Percentiles rank a stretch among this genome's conserved stretches.
Evolutionary conservation across 2,113 vertebrate species (phyloP).

Genomic region (Balaeniceps rex): DNA sequence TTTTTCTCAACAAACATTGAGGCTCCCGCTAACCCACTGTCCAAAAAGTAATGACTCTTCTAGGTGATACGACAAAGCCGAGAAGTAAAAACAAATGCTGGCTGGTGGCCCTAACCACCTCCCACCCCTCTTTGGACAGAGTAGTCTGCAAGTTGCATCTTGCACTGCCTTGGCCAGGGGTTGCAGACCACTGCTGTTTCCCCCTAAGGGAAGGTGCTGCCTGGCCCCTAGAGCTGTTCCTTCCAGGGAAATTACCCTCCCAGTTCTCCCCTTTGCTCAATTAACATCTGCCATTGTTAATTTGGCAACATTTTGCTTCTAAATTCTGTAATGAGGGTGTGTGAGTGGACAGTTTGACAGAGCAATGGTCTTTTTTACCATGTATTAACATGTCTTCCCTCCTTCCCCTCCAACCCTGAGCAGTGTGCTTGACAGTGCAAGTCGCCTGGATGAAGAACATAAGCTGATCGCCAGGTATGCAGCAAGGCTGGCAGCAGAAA

Average conservation of each 20-base stretch:
- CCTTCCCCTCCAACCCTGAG: neutral
- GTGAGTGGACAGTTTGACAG: neutral
- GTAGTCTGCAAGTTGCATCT: neutral
- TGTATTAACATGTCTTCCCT: neutral
- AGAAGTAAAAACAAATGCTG: neutral
- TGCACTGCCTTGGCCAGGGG: neutral
- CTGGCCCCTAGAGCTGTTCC: neutral
- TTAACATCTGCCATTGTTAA: neutral
- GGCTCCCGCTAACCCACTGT: neutral
- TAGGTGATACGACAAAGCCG: neutral
- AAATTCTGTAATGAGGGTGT: neutral
- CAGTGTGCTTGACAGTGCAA: constrained; percentile 91
- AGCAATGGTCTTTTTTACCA: fast-evolving
- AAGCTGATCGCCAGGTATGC: constrained; percentile 97
- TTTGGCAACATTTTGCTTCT: neutral
- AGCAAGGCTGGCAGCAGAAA: constrained; percentile 94
- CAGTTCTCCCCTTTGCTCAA: neutral
- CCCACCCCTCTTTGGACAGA: neutral
- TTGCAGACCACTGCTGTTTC: neutral
- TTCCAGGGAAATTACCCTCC: neutral
- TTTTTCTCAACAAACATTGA: neutral
- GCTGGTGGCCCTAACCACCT: neutral
- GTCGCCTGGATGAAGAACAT: constrained; percentile 95
- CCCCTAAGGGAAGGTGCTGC: neutral
- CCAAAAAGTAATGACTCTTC: neutral